Conservation (phyloP, 1,140 invertebrate genomes). For the Solenopsis fugax region DNA sequence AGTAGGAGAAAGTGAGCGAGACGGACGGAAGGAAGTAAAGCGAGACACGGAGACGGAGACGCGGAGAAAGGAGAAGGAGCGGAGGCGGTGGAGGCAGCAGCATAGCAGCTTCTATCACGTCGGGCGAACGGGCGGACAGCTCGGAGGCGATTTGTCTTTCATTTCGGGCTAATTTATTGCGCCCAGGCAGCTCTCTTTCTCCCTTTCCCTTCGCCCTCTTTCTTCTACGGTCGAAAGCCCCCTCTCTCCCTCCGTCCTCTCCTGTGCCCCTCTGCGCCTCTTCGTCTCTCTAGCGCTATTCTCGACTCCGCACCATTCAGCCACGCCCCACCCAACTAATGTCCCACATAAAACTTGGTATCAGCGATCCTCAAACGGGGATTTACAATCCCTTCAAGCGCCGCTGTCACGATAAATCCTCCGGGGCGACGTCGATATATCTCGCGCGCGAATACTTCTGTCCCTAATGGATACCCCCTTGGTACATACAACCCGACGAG, state of each 20-base stretch:
- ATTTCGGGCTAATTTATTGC: constrained; percentile 87
- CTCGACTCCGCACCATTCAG: constrained; percentile 83
- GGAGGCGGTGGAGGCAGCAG: constrained; percentile 70
- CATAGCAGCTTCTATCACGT: constrained; percentile 85
- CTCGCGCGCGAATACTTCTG: constrained; percentile 86
- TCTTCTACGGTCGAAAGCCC: constrained; percentile 34
- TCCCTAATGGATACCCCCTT: constrained; percentile 85
- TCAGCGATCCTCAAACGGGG: constrained; percentile 87
- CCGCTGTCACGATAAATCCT: constrained; percentile 86
- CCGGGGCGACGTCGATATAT: constrained; percentile 84
- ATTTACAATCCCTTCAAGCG: constrained; percentile 87
- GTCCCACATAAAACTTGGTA: constrained; percentile 87
- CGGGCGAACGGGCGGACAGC: constrained; percentile 86
- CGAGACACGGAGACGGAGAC: constrained; percentile 65
- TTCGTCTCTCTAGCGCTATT: constrained; percentile 79
- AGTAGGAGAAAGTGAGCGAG: constrained; percentile 48
- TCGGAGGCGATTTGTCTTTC: constrained; percentile 87
- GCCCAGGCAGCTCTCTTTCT: constrained; percentile 73
- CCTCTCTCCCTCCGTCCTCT: not conserved
- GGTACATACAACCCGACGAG: constrained; percentile 75
- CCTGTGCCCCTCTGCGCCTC: constrained; percentile 65
- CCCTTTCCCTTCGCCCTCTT: constrained; percentile 59
- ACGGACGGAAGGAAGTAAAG: constrained; percentile 53
- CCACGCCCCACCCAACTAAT: constrained; percentile 87
- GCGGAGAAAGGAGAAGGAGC: constrained; percentile 52